Conservation (phyloP, 2,797 vertebrate genomes). For the Benthosema pterotum region DNA sequence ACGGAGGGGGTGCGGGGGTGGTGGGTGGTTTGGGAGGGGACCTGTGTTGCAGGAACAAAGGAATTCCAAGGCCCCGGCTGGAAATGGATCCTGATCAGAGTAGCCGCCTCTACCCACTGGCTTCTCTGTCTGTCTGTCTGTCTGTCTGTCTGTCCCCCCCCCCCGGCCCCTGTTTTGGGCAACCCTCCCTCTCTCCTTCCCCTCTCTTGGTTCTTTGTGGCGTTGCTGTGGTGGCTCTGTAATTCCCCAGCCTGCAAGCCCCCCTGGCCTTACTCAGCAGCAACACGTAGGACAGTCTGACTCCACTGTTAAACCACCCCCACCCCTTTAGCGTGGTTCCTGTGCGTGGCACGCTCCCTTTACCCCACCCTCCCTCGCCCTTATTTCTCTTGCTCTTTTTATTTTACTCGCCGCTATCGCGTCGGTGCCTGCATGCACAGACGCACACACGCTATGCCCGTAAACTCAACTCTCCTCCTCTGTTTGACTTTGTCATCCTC, state of each 20-base stretch:
- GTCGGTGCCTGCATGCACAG: background rate
- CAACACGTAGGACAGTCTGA: constrained; percentile 66
- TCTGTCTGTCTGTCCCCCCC: background rate
- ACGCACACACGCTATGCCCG: background rate
- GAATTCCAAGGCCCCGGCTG: constrained; percentile 77
- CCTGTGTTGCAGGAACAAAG: constrained; percentile 80
- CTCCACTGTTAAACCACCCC: constrained; percentile 51
- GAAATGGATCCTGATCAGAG: constrained; percentile 79
- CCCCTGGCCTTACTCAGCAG: constrained; percentile 70
- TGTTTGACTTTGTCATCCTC: constrained; percentile 60
- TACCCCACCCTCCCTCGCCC: background rate
- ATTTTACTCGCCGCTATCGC: too few species aligned
- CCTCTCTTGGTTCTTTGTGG: constrained; percentile 70
- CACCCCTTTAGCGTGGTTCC: constrained; percentile 33
- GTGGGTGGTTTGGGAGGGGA: constrained; percentile 68
- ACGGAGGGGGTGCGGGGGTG: constrained; percentile 24
- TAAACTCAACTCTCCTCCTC: constrained; percentile 10
- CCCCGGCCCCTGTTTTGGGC: constrained; percentile 52
- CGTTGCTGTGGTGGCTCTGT: constrained; percentile 75
- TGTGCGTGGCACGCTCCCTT: background rate
- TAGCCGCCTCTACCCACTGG: constrained; percentile 58
- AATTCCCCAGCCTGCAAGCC: constrained; percentile 74
- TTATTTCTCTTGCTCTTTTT: too few species aligned
- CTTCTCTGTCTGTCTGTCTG: constrained; percentile 35
- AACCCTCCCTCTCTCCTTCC: constrained; percentile 57